Evolutionary conservation across 2,888 invertebrate species (phyloP), one percentile per base, ranked within the genome.

Genomic region (Rhogogaster chlorosoma): DNA sequence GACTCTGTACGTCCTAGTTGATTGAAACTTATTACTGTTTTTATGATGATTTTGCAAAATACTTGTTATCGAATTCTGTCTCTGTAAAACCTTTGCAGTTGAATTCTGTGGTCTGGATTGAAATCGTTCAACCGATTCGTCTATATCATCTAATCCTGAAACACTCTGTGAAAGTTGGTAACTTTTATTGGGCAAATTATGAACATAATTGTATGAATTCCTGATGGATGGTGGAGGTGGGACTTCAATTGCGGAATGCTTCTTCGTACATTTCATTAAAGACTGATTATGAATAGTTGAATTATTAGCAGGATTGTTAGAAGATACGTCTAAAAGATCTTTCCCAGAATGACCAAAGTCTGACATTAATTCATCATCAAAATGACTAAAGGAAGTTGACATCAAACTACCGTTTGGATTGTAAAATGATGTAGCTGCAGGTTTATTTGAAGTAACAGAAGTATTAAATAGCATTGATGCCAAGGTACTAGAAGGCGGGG

Each of bases 151-250:
- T 42, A 92, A 88, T 45, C 91, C 92, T 2, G 90, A 88, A 15
- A 90, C 89, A 83, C 90, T 93, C 86, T 89, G 88, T 0, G 92
- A 90, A 12, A 92, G 45, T 2, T 89, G 88, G 53, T 89, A 88
- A 88, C 90, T 92, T 86, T 91, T 93, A 78, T 90, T 92, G 12
- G 93, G 92, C 75, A 93, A 89, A 88, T 89, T 91, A 71, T 92
- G 91, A 36, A 93, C 89, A 80, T 92, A 93, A 89, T 90, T 93
- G n/a, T 92, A 88, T 12, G 92, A 90, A 80, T 87, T 90, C 6
- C 92, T 92, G 87, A 93, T 90, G 9, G 90, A 89, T 2, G 92
- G 91, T 12, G 90, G 89, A 32, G 89, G 89, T 42, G 91, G 91
- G 32, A 91, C 88, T 61, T 89, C 89, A 9, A 91, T 87, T 0